Evolutionary conservation across 2,113 vertebrate species (phyloP).

Genomic region (Argyrosomus japonicus): DNA sequence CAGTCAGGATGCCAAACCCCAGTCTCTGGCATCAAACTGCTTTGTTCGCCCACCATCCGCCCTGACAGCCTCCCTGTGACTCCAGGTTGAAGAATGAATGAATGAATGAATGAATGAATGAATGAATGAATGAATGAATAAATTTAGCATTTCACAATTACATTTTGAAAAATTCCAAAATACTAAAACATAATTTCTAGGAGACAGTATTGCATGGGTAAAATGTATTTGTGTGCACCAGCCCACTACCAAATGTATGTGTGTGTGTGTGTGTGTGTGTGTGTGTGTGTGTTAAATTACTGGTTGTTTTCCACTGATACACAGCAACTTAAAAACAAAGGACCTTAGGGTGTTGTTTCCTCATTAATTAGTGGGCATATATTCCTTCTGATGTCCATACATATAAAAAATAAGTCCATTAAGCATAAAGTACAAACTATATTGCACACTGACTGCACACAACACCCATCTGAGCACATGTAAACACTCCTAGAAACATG

Average conservation of each 20-base stretch:
- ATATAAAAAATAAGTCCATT: background rate
- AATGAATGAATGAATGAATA: no score
- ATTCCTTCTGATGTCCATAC: background rate
- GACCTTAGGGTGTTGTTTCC: constrained; percentile 21
- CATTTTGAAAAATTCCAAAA: no score
- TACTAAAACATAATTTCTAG: background rate
- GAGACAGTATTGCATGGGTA: background rate
- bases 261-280: background rate
- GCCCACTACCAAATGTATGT: background rate
- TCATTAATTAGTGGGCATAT: constrained; percentile 40
- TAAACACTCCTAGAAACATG: background rate
- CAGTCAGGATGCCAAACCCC: no score
- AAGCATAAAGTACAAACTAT: background rate
- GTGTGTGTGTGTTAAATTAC: constrained; percentile 22
- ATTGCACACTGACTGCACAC: background rate
- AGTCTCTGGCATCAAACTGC: no score
- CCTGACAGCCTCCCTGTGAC: background rate
- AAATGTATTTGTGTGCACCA: background rate
- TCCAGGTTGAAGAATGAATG: background rate
- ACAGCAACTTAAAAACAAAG: constrained; percentile 16
- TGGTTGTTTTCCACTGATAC: constrained; percentile 17
- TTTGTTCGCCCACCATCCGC: no score
- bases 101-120: no score
- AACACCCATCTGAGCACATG: background rate
- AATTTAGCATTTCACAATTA: no score